Conservation (phyloP, 2,888 invertebrate genomes). For the Coleophora deauratella region DNA sequence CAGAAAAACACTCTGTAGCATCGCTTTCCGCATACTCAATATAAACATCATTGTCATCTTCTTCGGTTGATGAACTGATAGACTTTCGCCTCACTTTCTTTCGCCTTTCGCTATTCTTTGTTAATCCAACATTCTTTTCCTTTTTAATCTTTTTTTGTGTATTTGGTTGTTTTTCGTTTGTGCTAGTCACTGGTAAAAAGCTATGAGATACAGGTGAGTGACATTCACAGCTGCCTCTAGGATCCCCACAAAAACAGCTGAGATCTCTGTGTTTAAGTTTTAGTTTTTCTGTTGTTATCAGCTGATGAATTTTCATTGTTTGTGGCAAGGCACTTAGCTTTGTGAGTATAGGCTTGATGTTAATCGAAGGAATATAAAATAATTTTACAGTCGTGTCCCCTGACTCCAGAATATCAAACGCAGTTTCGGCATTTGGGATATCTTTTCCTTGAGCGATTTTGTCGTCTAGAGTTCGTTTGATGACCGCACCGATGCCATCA, state of each 20-base stretch:
- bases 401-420: slow-evolving; percentile 2
- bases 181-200: slow-evolving; percentile 1
- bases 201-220: slow-evolving; percentile 3
- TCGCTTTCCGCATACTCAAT: slow-evolving; percentile 10
- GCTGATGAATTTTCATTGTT: slow-evolving; percentile 4
- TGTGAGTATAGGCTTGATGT: slow-evolving; percentile 20
- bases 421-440: slow-evolving; percentile 14
- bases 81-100: not conserved
- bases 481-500: slow-evolving; percentile 16
- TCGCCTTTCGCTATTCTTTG: slow-evolving; percentile 7
- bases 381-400: slow-evolving; percentile 3
- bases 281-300: not conserved
- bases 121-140: slow-evolving; percentile 17
- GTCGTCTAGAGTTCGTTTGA: slow-evolving; percentile 14
- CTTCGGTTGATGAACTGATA: slow-evolving; percentile 3
- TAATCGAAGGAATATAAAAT: slow-evolving; percentile 4
- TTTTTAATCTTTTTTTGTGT: slow-evolving; percentile 15
- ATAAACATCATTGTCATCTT: slow-evolving; percentile 1
- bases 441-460: slow-evolving; percentile 12
- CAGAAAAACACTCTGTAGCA: slow-evolving; percentile 1
- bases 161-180: slow-evolving; percentile 1
- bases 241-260: slow-evolving; percentile 3
- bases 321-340: slow-evolving; percentile 1
- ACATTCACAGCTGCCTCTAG: slow-evolving; percentile 1
- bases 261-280: slow-evolving; percentile 1